A percentile compares a stretch with the other conserved stretches of the same genome.
Conservation (phyloP, 2,888 invertebrate species). For the Callimorpha dominula region DNA sequence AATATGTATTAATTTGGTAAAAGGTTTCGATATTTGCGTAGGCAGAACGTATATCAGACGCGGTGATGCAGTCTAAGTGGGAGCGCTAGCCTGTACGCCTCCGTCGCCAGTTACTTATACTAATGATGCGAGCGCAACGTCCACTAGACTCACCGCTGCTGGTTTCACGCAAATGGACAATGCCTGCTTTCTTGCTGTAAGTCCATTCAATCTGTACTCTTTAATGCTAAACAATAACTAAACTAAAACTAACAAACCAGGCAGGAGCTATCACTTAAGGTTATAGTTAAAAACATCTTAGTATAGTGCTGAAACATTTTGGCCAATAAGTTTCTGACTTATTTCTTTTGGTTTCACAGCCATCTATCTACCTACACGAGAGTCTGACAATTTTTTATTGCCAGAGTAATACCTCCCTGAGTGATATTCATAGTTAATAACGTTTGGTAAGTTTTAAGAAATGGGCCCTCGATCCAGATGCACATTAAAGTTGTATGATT, state of each 20-base stretch:
- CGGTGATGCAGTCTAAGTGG: slow-evolving; percentile 77
- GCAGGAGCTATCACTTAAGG: too few relatives aligned
- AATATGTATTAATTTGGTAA: not conserved
- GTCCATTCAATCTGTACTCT: slow-evolving; percentile 19
- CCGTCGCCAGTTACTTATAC: slow-evolving; percentile 66
- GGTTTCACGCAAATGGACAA: slow-evolving; percentile 82
- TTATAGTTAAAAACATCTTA: too few relatives aligned
- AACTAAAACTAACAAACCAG: not conserved
- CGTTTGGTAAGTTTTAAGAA: too few relatives aligned
- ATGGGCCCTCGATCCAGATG: too few relatives aligned
- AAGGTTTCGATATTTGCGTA: slow-evolving; percentile 30
- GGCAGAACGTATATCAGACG: slow-evolving; percentile 73
- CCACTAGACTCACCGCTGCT: slow-evolving; percentile 78
- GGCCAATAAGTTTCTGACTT: too few relatives aligned
- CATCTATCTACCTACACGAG: too few relatives aligned
- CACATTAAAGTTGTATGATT: too few relatives aligned
- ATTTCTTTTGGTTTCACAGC: too few relatives aligned
- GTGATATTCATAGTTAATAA: too few relatives aligned
- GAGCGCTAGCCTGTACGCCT: slow-evolving; percentile 70
- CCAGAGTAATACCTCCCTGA: too few relatives aligned
- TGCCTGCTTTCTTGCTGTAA: slow-evolving; percentile 78
- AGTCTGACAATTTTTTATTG: too few relatives aligned
- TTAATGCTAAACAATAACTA: not conserved
- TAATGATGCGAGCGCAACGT: slow-evolving; percentile 79
- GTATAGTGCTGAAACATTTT: too few relatives aligned